phyloP scores from a whole-genome alignment of 2,113 vertebrate genomes.

The Zapus hudsonius region DNA sequence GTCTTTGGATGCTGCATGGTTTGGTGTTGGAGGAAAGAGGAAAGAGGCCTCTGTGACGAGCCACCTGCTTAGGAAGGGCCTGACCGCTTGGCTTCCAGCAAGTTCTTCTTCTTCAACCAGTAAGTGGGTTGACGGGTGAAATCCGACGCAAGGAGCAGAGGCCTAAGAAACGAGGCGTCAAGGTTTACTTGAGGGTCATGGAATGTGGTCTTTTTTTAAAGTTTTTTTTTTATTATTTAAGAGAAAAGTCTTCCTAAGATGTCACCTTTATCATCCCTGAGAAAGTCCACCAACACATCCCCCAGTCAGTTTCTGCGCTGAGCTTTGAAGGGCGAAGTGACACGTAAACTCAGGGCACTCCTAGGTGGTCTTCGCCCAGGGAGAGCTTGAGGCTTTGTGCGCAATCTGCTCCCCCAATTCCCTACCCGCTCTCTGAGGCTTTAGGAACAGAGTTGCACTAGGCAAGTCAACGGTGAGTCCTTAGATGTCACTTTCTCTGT shows the following conservation, averaged over 20 bases:
- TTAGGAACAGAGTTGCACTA: accelerated
- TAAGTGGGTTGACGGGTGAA: accelerated
- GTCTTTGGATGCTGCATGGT: background rate
- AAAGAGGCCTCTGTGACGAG: background rate
- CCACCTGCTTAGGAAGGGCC: background rate
- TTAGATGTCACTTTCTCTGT: background rate
- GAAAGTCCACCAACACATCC: background rate
- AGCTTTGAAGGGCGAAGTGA: background rate
- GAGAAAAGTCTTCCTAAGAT: background rate
- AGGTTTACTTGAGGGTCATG: background rate
- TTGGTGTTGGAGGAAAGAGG: background rate
- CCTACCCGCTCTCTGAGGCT: accelerated
- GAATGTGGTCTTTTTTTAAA: background rate
- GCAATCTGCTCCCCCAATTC: background rate
- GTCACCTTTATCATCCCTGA: background rate
- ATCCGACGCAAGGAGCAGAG: background rate
- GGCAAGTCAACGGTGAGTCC: background rate
- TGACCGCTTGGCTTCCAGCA: background rate
- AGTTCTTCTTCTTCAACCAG: background rate
- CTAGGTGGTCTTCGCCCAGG: no score
- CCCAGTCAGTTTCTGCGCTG: background rate
- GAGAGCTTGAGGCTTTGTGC: background rate
- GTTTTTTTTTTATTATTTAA: background rate
- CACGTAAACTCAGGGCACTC: background rate
- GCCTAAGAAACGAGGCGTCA: background rate